These are phyloP conservation scores for Struthidea cinerea DNA, from an alignment of 2,113 vertebrate species.

Conservation along the genomic window DNA sequence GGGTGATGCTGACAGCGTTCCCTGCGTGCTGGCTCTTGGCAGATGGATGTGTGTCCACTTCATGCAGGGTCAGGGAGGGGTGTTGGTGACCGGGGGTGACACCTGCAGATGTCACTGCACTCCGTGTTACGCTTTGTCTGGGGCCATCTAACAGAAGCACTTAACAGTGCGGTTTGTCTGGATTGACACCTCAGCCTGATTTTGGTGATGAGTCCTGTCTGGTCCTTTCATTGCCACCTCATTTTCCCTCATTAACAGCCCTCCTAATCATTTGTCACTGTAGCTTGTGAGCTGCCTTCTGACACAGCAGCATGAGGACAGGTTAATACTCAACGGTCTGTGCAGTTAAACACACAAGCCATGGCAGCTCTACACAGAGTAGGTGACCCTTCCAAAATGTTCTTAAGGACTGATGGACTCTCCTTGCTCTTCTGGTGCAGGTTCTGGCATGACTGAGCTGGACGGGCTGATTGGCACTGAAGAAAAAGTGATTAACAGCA, in stretches of 20 bases:
- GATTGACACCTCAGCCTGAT: neutral
- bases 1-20: neutral
- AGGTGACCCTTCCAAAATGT: neutral
- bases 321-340: neutral
- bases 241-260: conserved; percentile 28
- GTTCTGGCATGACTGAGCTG: conserved; percentile 86
- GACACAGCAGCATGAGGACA: neutral
- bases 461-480: conserved; percentile 89
- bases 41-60: neutral
- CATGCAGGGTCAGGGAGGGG: fast-evolving
- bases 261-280: neutral
- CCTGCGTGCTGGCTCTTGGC: neutral
- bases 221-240: conserved; percentile 22
- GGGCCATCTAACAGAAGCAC: neutral
- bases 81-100: neutral
- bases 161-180: neutral
- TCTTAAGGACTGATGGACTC: neutral
- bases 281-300: neutral
- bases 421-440: conserved; percentile 68
- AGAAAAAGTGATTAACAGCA: conserved; percentile 92
- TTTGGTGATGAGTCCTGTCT: neutral
- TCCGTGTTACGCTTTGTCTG: neutral
- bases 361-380: neutral
- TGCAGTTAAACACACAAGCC: neutral
- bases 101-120: fast-evolving